Base-by-base conservation (phyloP, 2,888 invertebrate species). In the Drosophila tripunctata region DNA sequence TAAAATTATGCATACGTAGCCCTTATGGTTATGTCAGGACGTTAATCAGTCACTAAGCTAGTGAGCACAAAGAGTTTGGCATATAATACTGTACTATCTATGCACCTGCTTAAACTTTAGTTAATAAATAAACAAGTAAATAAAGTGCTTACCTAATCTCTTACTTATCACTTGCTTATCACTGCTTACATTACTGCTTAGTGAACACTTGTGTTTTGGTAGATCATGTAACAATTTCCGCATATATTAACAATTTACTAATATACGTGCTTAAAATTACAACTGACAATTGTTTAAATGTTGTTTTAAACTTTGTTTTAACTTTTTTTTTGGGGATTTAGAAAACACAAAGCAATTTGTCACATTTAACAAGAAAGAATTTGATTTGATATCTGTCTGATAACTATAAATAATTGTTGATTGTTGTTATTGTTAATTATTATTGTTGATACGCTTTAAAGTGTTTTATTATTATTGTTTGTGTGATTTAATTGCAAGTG, bases 311-410 rank as follows among this genome's bases (percentile, higher is more conserved):
- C n/a, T 17, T n/a, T 36, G 24, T 48, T 33, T 33, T 4, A n/a
- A 31, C 10, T 17, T 12, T 19, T 33, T 24, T 12, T n/a, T 33
- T 5, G n/a, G n/a, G n/a, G n/a, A n/a, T 43, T 7, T 44, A 4
- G 12, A 17, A 27, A 30, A 30, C 22, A 36, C 19, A 48, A 63
- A 38, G 40, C 50, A 35, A 55, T 65, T 64, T 52, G 64, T 43
- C 47, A 47, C 48, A 43, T 48, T 48, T 54, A 61, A 61, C 41
- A 35, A 64, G 51, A 10, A 51, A 33, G 36, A 36, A 60, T 41
- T 22, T 12, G 33, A 41, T 33, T 47, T 27, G 38, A 21, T 22
- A 8, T 22, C 45, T 48, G 19, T 24, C 19, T 41, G 22, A 31
- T 38, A 44, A 43, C 33, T 35, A 51, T 17, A 41, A 52, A 31